phyloP scores from a whole-genome alignment of 2,113 vertebrate genomes.

The Acanthochromis polyacanthus region DNA sequence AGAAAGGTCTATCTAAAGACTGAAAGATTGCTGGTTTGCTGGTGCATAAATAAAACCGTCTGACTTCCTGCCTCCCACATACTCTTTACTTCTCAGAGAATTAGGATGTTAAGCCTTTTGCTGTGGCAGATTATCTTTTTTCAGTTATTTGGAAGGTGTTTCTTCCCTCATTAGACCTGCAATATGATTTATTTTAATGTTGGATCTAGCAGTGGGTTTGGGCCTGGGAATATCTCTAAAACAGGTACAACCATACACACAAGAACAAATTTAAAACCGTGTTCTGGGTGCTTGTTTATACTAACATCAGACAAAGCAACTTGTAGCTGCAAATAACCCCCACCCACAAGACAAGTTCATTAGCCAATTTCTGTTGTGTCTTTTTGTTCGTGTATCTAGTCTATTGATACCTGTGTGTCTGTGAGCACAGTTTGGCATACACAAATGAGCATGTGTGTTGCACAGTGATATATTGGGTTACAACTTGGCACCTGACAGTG shows the following conservation, averaged over 20 bases:
- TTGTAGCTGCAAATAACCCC: slow-evolving; percentile 15
- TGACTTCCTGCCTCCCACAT: slow-evolving; percentile 45
- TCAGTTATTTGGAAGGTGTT: slow-evolving; percentile 38
- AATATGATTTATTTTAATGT: slow-evolving; percentile 31
- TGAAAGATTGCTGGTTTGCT: slow-evolving; percentile 3
- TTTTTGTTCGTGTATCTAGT: not conserved
- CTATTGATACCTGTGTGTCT: not conserved
- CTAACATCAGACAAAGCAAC: slow-evolving; percentile 22
- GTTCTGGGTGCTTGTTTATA: slow-evolving; percentile 19
- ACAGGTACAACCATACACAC: slow-evolving; percentile 39
- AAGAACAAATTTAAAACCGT: not conserved
- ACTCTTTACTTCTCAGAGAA: slow-evolving; percentile 32
- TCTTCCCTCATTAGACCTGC: slow-evolving; percentile 54
- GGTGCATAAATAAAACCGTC: slow-evolving; percentile 13
- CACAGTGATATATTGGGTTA: slow-evolving; percentile 10
- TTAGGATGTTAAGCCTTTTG: slow-evolving; percentile 45
- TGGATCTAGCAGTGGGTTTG: slow-evolving; percentile 35
- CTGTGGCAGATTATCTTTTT: slow-evolving; percentile 48
- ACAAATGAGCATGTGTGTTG: not conserved
- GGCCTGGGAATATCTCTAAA: slow-evolving; percentile 36
- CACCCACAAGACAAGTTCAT: not conserved
- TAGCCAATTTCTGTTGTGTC: not conserved
- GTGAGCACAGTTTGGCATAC: not conserved
- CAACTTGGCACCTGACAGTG: slow-evolving; percentile 17
- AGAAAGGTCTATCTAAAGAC: slow-evolving; percentile 33